Evolutionary conservation across 2,797 vertebrate species (phyloP).

Genomic region (Syndactyla subalaris): DNA sequence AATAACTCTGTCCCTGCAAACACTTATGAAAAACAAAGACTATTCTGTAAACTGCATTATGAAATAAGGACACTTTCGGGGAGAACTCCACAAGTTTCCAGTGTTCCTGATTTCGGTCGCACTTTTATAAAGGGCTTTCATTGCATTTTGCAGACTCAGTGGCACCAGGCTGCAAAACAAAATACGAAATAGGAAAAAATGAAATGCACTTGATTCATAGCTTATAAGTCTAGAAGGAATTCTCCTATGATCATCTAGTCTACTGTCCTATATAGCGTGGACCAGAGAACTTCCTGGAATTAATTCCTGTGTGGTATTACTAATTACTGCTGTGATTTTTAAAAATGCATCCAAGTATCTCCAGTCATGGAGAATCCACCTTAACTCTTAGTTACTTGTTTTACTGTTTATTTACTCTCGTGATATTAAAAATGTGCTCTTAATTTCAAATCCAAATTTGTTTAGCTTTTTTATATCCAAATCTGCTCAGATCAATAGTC

Average conservation of each 20-base stretch:
- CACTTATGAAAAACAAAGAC: not conserved
- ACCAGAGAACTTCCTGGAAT: not conserved
- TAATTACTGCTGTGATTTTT: not conserved
- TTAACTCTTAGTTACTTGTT: not conserved
- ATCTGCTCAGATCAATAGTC: not conserved
- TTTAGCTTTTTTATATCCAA: not conserved
- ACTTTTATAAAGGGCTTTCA: not conserved
- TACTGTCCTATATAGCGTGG: not conserved
- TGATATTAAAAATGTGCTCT: not conserved
- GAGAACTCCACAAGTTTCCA: not conserved
- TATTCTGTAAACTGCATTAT: not conserved
- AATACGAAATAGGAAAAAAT: not conserved
- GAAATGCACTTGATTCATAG: not conserved
- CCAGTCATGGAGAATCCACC: not conserved
- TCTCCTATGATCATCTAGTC: not conserved
- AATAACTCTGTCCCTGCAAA: conserved; percentile 17
- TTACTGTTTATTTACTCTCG: not conserved
- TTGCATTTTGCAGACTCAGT: conserved; percentile 15
- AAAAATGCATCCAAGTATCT: not conserved
- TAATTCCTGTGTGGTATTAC: not conserved
- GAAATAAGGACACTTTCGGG: not conserved
- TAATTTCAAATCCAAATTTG: not conserved
- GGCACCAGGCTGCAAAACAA: conserved; percentile 18
- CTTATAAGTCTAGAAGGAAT: not conserved
- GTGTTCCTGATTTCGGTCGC: not conserved